Evolutionary conservation across 2,888 invertebrate species (phyloP).

Genomic region (Lasioglossum malachurum): DNA sequence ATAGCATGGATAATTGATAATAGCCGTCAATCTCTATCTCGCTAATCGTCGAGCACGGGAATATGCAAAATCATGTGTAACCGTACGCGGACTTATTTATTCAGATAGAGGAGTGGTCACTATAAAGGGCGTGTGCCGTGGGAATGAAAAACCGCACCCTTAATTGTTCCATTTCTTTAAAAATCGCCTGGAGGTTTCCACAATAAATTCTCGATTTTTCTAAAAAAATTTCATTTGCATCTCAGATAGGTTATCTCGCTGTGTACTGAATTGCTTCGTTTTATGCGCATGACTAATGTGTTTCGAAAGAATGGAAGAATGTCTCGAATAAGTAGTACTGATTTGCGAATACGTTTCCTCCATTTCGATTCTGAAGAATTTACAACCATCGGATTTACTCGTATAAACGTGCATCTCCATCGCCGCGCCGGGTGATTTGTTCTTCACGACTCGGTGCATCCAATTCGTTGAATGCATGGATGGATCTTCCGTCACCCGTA

Average conservation of each 20-base stretch:
- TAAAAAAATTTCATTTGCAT: neutral
- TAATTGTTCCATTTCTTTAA: constrained; percentile 37
- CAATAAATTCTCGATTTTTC: constrained; percentile 17
- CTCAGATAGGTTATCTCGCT: neutral
- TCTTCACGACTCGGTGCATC: constrained; percentile 52
- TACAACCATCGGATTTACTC: constrained; percentile 2
- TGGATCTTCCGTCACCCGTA: constrained; percentile 45
- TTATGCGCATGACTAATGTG: too few relatives aligned
- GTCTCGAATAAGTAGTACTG: neutral
- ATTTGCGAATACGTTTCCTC: neutral
- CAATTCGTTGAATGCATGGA: constrained; percentile 59
- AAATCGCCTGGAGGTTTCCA: constrained; percentile 16
- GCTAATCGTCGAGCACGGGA: constrained; percentile 51
- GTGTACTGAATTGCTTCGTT: neutral
- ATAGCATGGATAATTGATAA: constrained; percentile 50
- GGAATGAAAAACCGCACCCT: constrained; percentile 49
- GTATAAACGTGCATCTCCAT: neutral
- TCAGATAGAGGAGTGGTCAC: constrained; percentile 49
- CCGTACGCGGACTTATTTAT: constrained; percentile 39
- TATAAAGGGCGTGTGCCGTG: constrained; percentile 45
- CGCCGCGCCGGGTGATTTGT: constrained; percentile 36
- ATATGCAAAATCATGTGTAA: constrained; percentile 57
- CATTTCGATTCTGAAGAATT: neutral
- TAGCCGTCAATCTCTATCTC: constrained; percentile 11
- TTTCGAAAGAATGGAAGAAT: neutral